Conservation (phyloP, 2,888 invertebrate genomes). For the Scaeva pyrastri region DNA sequence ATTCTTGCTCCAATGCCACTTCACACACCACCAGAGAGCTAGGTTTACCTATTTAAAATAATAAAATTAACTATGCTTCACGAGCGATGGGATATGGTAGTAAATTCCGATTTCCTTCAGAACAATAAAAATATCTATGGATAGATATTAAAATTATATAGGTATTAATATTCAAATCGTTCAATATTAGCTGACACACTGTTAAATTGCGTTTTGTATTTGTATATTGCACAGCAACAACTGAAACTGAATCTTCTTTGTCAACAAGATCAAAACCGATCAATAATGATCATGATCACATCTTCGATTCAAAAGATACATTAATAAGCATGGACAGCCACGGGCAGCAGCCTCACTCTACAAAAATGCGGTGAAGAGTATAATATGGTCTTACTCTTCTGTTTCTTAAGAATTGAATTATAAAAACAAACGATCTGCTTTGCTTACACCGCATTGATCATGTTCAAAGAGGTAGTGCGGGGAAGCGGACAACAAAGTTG, state of each 20-base stretch:
- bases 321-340: constrained; percentile 26
- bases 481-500: constrained; percentile 28
- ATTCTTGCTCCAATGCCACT: constrained; percentile 3
- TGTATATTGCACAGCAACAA: constrained; percentile 58
- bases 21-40: background rate
- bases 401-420: background rate
- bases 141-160: constrained; percentile 35
- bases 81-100: constrained; percentile 16
- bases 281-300: constrained; percentile 53
- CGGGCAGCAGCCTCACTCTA: constrained; percentile 61
- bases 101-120: constrained; percentile 15
- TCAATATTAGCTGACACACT: constrained; percentile 38
- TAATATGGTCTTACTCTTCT: constrained; percentile 47
- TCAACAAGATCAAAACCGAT: constrained; percentile 70
- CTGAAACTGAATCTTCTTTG: constrained; percentile 32
- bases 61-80: constrained; percentile 1
- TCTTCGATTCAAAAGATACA: constrained; percentile 70
- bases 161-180: constrained; percentile 42
- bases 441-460: constrained; percentile 11
- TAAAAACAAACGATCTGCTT: constrained; percentile 13
- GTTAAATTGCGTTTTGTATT: constrained; percentile 13
- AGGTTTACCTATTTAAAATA: constrained; percentile 9
- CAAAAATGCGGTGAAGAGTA: constrained; percentile 56
- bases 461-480: constrained; percentile 1
- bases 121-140: background rate